Conservation (phyloP, 2,797 vertebrate genomes). For the Craterocephalus amniculus region DNA sequence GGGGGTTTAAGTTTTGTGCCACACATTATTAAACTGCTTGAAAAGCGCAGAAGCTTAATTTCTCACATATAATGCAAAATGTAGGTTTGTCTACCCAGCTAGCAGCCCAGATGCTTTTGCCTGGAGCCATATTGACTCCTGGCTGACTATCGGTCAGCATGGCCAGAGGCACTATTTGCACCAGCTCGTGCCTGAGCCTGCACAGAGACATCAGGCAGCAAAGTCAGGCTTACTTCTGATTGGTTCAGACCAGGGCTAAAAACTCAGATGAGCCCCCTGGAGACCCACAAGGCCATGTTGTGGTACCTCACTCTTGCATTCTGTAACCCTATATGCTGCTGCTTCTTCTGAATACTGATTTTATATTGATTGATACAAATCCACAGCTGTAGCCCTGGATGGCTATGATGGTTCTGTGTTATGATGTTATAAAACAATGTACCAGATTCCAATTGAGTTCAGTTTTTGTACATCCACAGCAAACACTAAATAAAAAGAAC, state of each 20-base stretch:
- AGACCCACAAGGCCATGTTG: conserved; percentile 53
- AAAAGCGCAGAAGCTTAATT: conserved; percentile 45
- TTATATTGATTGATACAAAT: conserved; percentile 42
- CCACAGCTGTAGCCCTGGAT: conserved; percentile 37
- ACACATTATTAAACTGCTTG: conserved; percentile 46
- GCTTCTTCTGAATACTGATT: conserved; percentile 64
- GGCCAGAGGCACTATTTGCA: conserved; percentile 65
- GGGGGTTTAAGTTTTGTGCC: conserved; percentile 32
- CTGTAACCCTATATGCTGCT: conserved; percentile 43
- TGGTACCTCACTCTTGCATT: conserved; percentile 32
- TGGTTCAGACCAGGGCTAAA: conserved; percentile 57
- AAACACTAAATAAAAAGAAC: background rate
- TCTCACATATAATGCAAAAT: conserved; percentile 40
- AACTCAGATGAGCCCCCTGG: conserved; percentile 39
- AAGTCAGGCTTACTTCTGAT: conserved; percentile 55
- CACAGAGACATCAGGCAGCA: conserved; percentile 59
- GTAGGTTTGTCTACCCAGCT: conserved; percentile 21
- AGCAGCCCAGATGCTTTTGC: conserved; percentile 67
- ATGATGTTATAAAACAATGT: conserved; percentile 7
- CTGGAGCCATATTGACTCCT: conserved; percentile 75
- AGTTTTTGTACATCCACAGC: background rate
- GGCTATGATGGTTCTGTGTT: conserved; percentile 9
- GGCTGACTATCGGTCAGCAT: conserved; percentile 69
- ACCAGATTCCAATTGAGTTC: background rate
- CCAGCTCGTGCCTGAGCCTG: conserved; percentile 57